phyloP scores from a whole-genome alignment of 2,113 vertebrate species.

The Gulo gulo region DNA sequence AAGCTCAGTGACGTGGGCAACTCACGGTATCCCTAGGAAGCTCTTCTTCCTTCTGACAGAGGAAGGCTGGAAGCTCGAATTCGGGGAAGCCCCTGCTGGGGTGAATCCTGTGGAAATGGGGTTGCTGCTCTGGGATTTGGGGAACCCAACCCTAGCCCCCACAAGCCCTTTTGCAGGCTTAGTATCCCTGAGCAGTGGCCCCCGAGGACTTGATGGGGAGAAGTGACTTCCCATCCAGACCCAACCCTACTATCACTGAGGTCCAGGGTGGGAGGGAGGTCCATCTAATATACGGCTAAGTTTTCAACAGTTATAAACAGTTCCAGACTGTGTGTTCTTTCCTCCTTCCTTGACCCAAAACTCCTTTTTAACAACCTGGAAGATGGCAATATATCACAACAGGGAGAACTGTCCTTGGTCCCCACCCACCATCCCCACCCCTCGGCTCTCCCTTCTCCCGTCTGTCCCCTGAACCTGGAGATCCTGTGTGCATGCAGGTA shows the following conservation, averaged over 20 bases:
- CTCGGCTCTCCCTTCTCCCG: background rate
- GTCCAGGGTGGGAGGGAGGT: too few species aligned
- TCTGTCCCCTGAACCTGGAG: background rate
- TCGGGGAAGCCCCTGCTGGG: background rate
- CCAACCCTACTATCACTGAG: too few species aligned
- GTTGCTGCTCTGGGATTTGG: background rate
- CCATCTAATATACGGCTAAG: background rate
- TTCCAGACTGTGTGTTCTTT: background rate
- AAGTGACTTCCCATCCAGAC: background rate
- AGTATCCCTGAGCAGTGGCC: background rate
- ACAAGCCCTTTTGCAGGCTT: background rate
- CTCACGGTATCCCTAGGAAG: background rate
- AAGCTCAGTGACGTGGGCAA: background rate
- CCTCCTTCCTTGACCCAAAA: background rate
- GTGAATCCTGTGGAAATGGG: background rate
- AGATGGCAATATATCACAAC: background rate
- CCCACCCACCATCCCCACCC: fast-evolving
- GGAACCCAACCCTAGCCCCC: fast-evolving
- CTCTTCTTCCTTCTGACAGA: background rate
- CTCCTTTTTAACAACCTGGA: background rate
- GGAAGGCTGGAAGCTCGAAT: background rate
- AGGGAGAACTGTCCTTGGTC: background rate
- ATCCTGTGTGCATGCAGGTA: fast-evolving
- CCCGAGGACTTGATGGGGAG: background rate
- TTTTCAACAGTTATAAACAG: background rate